Evolutionary conservation across 2,113 vertebrate species (phyloP).

Genomic region (Gymnobelideus leadbeateri): DNA sequence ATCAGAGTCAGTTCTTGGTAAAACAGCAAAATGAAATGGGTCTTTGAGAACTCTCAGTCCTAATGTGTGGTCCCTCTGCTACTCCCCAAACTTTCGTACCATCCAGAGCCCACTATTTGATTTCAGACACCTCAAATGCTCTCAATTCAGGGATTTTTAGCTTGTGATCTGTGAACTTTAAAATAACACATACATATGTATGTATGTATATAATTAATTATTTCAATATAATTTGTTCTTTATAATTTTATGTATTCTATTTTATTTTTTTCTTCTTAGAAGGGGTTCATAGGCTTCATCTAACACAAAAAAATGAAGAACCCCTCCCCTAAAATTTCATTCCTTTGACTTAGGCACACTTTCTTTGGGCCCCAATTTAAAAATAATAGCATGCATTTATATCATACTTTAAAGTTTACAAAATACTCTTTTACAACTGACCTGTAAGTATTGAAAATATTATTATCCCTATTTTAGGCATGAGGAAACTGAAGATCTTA

Average conservation of each 20-base stretch:
- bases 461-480: neutral
- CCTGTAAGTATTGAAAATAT: neutral
- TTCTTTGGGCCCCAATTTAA: neutral
- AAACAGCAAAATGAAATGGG: neutral
- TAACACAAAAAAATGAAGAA: neutral
- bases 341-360: neutral
- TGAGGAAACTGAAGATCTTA: no score
- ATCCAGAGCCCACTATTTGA: neutral
- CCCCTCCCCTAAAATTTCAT: neutral
- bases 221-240: neutral
- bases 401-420: neutral
- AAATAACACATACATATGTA: no score
- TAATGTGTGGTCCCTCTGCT: neutral
- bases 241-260: neutral
- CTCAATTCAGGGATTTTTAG: neutral
- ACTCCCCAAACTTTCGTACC: neutral
- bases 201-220: neutral
- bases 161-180: neutral
- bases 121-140: neutral
- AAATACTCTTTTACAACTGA: neutral
- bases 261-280: neutral
- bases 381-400: neutral
- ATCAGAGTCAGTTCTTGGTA: neutral
- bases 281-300: neutral
- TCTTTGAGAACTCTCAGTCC: neutral